Conservation (phyloP, 2,113 vertebrate species). For the Sigmodon hispidus region DNA sequence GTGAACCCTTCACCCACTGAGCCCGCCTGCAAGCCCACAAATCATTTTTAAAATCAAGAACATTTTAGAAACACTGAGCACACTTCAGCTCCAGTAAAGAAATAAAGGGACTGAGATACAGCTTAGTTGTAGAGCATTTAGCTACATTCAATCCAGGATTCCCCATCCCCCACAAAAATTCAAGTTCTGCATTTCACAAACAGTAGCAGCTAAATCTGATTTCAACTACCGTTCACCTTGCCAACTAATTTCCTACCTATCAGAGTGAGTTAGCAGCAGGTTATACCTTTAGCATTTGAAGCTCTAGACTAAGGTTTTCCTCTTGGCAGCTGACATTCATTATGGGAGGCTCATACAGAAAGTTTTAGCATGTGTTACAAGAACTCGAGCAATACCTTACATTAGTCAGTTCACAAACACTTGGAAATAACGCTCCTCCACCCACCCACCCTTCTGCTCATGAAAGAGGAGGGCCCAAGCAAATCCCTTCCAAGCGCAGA, state of each 20-base stretch:
- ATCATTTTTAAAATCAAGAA: slow-evolving; percentile 12
- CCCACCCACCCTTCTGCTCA: slow-evolving; percentile 17
- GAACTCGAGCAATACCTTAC: slow-evolving; percentile 27
- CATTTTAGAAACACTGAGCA: background rate
- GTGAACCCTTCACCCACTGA: background rate
- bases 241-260: background rate
- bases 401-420: background rate
- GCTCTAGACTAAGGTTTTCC: background rate
- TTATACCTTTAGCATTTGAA: background rate
- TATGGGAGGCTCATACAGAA: background rate
- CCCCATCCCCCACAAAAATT: background rate
- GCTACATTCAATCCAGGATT: background rate
- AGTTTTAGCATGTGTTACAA: slow-evolving; percentile 41
- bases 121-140: background rate
- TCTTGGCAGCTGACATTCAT: background rate
- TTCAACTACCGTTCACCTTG: background rate
- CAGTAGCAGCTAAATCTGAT: background rate
- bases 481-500: slow-evolving; percentile 87
- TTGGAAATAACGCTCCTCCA: background rate
- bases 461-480: slow-evolving; percentile 68
- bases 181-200: background rate
- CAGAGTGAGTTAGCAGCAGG: background rate
- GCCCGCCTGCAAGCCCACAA: background rate
- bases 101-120: background rate
- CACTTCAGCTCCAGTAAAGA: slow-evolving; percentile 30